Percentiles rank a stretch among this genome's conserved stretches.
Conservation (phyloP, 2,113 vertebrate species). For the Odobenus rosmarus region DNA sequence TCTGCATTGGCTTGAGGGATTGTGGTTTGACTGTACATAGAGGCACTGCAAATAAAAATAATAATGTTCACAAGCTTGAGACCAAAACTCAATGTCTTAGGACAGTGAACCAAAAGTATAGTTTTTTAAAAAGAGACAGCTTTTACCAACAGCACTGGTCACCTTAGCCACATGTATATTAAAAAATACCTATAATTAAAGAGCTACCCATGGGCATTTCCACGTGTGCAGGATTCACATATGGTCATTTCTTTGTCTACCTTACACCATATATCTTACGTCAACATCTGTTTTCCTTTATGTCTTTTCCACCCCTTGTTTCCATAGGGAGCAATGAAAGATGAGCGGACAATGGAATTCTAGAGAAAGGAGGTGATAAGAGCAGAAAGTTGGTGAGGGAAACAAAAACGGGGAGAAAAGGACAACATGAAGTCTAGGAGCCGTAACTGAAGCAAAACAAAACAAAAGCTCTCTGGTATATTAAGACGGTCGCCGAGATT, state of each 20-base stretch:
- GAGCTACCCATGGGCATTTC: background rate
- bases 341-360: background rate
- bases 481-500: background rate
- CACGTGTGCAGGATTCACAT: background rate
- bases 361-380: background rate
- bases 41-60: background rate
- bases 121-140: background rate
- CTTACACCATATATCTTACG: background rate
- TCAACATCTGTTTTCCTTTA: background rate
- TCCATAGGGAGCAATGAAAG: background rate
- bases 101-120: background rate
- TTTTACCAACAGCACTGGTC: background rate
- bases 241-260: background rate
- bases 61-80: background rate
- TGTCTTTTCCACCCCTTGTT: background rate
- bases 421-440: background rate
- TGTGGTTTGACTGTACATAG: background rate
- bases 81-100: slow-evolving; percentile 24
- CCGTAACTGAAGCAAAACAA: background rate
- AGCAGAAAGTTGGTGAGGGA: background rate
- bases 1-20: background rate
- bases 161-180: background rate
- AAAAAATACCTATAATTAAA: background rate
- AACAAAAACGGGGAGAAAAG: background rate
- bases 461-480: background rate